These are phyloP conservation scores for Tenebrosternarchus preto DNA, from an alignment of 2,113 vertebrate genomes.

Conservation along the genomic window DNA sequence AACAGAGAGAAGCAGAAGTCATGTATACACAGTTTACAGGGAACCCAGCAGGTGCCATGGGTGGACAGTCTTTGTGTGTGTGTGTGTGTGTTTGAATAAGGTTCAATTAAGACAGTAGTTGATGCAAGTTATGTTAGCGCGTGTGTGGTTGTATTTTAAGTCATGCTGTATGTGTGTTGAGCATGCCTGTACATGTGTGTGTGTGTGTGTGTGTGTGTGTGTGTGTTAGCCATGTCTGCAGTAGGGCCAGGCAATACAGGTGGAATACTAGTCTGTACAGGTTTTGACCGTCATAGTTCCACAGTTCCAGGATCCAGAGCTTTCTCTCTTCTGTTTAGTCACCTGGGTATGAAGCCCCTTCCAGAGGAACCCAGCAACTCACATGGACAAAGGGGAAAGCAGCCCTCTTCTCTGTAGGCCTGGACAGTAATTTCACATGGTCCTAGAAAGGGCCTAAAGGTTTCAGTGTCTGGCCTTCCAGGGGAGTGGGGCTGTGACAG, in stretches of 20 bases:
- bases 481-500: neutral
- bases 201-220: too few species aligned
- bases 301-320: slow-evolving; percentile 33
- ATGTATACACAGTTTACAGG: slow-evolving; percentile 72
- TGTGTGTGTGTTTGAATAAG: slow-evolving; percentile 44
- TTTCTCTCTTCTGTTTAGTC: slow-evolving; percentile 5
- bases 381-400: too few species aligned
- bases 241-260: slow-evolving; percentile 4
- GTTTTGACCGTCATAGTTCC: slow-evolving; percentile 14
- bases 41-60: slow-evolving; percentile 60
- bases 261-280: slow-evolving; percentile 42
- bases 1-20: slow-evolving; percentile 53
- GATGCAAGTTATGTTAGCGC: slow-evolving; percentile 35
- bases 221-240: slow-evolving; percentile 32
- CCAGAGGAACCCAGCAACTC: neutral
- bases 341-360: neutral
- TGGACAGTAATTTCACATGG: slow-evolving; percentile 1
- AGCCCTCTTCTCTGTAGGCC: neutral
- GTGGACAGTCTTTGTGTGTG: slow-evolving; percentile 40
- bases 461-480: too few species aligned
- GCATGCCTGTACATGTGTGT: slow-evolving; percentile 19
- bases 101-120: slow-evolving; percentile 38
- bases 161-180: slow-evolving; percentile 6
- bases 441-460: neutral
- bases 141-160: neutral